Conservation (phyloP, 2,797 vertebrate genomes). For the Etheostoma nigrum region DNA sequence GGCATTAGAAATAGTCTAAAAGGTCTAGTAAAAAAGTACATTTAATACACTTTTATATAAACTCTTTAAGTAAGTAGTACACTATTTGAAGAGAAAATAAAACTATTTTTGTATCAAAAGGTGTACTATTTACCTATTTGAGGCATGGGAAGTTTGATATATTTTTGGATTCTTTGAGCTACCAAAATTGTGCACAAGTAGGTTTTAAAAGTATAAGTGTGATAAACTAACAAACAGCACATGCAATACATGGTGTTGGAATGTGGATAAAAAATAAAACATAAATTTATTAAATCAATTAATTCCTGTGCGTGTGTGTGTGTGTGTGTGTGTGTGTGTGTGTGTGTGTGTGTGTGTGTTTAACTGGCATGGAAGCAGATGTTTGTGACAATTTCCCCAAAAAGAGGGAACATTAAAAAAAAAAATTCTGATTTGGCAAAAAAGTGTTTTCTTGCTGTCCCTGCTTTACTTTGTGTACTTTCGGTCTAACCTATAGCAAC, state of each 20-base stretch:
- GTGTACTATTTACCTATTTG: not conserved
- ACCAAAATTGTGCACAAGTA: not conserved
- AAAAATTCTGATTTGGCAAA: not conserved
- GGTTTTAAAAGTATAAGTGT: not conserved
- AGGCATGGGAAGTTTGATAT: not conserved
- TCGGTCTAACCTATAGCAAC: not conserved
- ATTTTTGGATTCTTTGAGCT: not conserved
- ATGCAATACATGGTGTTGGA: not conserved
- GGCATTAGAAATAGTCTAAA: not conserved
- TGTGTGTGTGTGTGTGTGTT: not conserved
- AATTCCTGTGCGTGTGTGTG: not conserved
- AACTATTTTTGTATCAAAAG: conserved; percentile 3
- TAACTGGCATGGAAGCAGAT: not conserved
- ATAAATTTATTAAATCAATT: not conserved
- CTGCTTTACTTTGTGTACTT: not conserved
- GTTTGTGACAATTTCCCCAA: not conserved
- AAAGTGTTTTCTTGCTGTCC: not conserved
- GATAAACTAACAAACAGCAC: not conserved
- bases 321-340: too few species aligned
- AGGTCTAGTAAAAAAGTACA: not conserved
- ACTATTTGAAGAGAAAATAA: not conserved
- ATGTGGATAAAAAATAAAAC: not conserved
- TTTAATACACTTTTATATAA: not conserved
- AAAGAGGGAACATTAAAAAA: not conserved
- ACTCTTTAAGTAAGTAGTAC: not conserved